These are phyloP conservation scores for Amphibalanus amphitrite DNA, from an alignment of 1,140 invertebrate genomes.

Conservation along the genomic window DNA sequence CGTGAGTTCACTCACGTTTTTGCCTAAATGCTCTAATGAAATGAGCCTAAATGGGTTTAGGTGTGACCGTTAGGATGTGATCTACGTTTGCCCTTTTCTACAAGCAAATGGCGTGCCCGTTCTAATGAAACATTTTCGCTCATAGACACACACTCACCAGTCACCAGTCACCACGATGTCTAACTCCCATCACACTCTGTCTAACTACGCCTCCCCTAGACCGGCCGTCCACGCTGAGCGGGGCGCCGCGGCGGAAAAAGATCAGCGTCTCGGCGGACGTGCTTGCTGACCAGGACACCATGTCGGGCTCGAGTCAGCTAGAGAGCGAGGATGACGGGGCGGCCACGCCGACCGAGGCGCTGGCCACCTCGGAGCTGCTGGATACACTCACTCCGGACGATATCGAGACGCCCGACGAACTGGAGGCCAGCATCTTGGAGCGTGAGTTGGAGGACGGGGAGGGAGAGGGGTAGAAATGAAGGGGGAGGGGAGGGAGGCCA, in stretches of 20 bases:
- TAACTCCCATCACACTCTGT: too few relatives aligned
- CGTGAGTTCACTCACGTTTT: too few relatives aligned
- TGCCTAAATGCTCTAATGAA: too few relatives aligned
- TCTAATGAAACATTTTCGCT: too few relatives aligned
- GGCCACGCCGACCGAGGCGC: background rate
- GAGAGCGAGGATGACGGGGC: background rate
- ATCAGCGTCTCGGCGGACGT: background rate
- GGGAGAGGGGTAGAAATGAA: too few relatives aligned
- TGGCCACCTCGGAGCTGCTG: slow-evolving; percentile 9
- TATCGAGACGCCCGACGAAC: slow-evolving; percentile 31
- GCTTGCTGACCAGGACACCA: background rate
- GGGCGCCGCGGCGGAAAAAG: background rate
- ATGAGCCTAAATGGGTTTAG: too few relatives aligned
- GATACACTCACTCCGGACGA: slow-evolving; percentile 21
- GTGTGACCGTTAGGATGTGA: too few relatives aligned
- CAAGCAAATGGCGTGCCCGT: too few relatives aligned
- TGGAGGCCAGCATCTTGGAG: slow-evolving; percentile 29
- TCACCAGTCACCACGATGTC: too few relatives aligned
- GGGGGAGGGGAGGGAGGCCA: too few relatives aligned
- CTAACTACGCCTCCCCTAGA: background rate
- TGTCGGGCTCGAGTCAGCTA: background rate
- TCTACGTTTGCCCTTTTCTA: too few relatives aligned
- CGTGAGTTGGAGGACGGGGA: slow-evolving; percentile 25
- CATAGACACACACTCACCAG: too few relatives aligned
- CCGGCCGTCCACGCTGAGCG: background rate